A percentile compares a stretch with the other conserved stretches of the same genome.
These are phyloP conservation scores for Philhelius pedissequus DNA, from an alignment of 2,888 invertebrate genomes.

Conservation along the genomic window DNA sequence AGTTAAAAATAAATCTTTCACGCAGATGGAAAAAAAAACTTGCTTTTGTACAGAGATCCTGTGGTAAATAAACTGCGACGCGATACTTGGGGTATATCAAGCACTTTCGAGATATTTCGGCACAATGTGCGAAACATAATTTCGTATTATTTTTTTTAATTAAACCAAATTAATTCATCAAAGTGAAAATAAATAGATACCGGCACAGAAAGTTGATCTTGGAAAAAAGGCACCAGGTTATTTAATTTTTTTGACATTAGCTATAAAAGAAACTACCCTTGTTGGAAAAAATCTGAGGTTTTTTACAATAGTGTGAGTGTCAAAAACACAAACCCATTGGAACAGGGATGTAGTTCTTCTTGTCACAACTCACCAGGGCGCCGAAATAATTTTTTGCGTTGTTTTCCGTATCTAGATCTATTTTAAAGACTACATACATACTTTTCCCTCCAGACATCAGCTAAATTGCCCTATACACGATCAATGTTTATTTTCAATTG, in stretches of 20 bases:
- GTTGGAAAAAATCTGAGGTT: no score
- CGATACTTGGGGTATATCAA: conserved; percentile 63
- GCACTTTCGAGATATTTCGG: conserved; percentile 61
- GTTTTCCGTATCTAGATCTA: no score
- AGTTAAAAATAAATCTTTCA: not conserved
- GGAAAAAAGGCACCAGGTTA: not conserved
- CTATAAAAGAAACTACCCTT: no score
- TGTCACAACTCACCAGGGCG: no score
- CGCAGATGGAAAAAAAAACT: not conserved
- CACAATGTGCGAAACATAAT: conserved; percentile 72
- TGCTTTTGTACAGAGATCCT: conserved; percentile 70
- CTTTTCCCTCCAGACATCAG: no score
- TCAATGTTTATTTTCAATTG: no score
- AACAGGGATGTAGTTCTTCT: no score
- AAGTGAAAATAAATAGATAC: not conserved
- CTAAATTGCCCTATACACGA: no score
- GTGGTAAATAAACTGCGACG: conserved; percentile 70
- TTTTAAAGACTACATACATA: no score
- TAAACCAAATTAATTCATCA: not conserved
- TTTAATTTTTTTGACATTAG: not conserved
- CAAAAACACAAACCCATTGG: no score
- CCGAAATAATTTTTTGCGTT: no score
- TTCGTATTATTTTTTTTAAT: not conserved
- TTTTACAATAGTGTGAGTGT: no score
- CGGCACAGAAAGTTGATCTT: not conserved